Evolutionary conservation across 30 jellyfish, hydroid and myxozoan genomes (phyloP).

Genomic region (Pelagia noctiluca): DNA sequence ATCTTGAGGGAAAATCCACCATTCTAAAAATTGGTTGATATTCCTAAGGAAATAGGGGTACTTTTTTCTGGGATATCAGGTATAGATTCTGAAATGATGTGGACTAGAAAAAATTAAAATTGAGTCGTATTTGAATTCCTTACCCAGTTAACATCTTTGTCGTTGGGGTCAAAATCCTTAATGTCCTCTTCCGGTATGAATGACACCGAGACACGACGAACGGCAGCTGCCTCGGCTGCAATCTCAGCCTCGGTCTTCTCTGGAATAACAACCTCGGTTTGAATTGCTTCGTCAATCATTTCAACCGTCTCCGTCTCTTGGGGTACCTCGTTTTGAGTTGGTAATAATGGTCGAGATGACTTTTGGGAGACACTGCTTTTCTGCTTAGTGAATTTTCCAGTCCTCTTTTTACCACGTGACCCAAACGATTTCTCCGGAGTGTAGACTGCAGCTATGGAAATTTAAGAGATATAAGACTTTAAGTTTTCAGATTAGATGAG

Average conservation of each 20-base stretch:
- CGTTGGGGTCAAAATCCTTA: slow-evolving; percentile 30
- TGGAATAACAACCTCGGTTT: slow-evolving; percentile 57
- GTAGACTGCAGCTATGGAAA: not conserved
- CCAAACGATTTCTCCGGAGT: slow-evolving; percentile 55
- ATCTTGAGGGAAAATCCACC: too few relatives aligned
- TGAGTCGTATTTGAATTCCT: too few relatives aligned
- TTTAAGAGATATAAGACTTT: too few relatives aligned
- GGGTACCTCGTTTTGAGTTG: slow-evolving; percentile 37
- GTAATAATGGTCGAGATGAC: slow-evolving; percentile 8
- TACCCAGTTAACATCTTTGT: slow-evolving; percentile 51
- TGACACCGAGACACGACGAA: slow-evolving; percentile 25
- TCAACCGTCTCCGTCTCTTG: slow-evolving; percentile 3
- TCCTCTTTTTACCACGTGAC: slow-evolving; percentile 57
- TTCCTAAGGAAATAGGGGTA: too few relatives aligned
- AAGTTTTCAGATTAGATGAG: too few relatives aligned
- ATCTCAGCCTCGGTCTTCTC: slow-evolving; percentile 29
- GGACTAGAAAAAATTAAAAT: too few relatives aligned
- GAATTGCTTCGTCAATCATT: slow-evolving; percentile 65
- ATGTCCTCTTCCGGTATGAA: slow-evolving; percentile 37
- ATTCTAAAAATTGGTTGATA: too few relatives aligned
- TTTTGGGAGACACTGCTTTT: slow-evolving; percentile 12
- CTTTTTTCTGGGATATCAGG: too few relatives aligned
- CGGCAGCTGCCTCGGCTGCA: slow-evolving; percentile 26
- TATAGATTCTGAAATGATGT: too few relatives aligned
- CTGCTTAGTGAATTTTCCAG: slow-evolving; percentile 23